These are phyloP conservation scores for Diuraphis noxia DNA, from an alignment of 1,140 invertebrate genomes.

Conservation along the genomic window DNA sequence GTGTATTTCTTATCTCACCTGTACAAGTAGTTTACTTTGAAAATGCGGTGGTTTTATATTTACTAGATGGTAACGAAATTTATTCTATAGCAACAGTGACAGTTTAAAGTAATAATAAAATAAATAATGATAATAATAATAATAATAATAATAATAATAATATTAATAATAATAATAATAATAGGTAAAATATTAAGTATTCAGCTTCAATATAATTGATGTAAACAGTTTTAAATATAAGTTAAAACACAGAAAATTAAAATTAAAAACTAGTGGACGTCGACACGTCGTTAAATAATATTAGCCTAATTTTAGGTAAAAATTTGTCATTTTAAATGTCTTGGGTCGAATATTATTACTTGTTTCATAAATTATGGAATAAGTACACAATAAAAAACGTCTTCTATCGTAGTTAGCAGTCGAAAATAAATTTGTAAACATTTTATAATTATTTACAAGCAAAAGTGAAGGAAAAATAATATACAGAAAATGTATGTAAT, in stretches of 20 bases:
- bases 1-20: not conserved
- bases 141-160: not conserved
- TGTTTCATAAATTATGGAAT: not conserved
- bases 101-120: not conserved
- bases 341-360: not conserved
- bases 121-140: not conserved
- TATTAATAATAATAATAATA: not conserved
- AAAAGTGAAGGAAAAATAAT: not conserved
- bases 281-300: not conserved
- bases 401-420: not conserved
- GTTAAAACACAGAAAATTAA: not conserved
- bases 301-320: too few relatives aligned
- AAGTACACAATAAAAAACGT: not conserved
- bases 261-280: not conserved
- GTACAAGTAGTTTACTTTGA: conserved; percentile 16
- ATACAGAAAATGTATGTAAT: too few relatives aligned
- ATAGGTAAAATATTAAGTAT: not conserved
- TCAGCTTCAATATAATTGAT: not conserved
- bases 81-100: not conserved
- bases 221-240: not conserved
- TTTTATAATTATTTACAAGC: not conserved
- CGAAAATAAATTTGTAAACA: not conserved
- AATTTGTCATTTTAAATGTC: not conserved
- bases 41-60: not conserved
- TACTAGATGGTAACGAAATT: not conserved